phyloP scores from a whole-genome alignment of 2,888 invertebrate species.

The Phortica okadai region DNA sequence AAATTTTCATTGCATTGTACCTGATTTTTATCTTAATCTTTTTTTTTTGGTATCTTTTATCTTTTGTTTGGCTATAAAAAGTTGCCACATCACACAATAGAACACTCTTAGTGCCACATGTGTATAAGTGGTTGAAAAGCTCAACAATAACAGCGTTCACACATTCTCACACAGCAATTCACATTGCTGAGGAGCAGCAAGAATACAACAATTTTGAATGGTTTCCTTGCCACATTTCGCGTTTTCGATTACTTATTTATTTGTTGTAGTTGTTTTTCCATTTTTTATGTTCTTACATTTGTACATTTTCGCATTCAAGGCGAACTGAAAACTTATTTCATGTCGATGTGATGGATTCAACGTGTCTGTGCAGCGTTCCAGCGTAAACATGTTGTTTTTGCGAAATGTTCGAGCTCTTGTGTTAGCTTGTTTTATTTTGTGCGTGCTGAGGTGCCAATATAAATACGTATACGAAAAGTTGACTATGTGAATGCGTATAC shows the following conservation, averaged over 20 bases:
- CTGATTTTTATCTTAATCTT: slow-evolving; percentile 46
- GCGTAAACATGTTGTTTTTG: background rate
- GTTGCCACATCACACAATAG: slow-evolving; percentile 48
- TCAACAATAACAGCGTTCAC: background rate
- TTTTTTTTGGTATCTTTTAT: slow-evolving; percentile 1
- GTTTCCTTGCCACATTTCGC: slow-evolving; percentile 15
- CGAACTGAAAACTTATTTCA: slow-evolving; percentile 43
- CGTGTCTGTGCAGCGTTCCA: slow-evolving; percentile 26
- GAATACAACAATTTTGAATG: slow-evolving; percentile 25
- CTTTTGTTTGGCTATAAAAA: slow-evolving; percentile 47
- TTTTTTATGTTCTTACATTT: background rate
- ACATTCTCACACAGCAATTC: background rate
- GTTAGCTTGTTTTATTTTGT: background rate
- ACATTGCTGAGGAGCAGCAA: background rate
- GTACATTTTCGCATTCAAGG: slow-evolving; percentile 13
- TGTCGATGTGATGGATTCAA: slow-evolving; percentile 57
- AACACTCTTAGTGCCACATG: slow-evolving; percentile 37
- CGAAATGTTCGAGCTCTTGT: background rate
- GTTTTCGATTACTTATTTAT: slow-evolving; percentile 28
- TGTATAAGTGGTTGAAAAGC: background rate
- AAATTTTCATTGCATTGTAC: background rate
- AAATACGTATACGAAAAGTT: background rate
- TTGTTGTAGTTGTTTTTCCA: slow-evolving; percentile 5
- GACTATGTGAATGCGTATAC: background rate
- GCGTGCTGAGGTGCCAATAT: background rate